Evolutionary conservation across 2,113 vertebrate species (phyloP), one percentile per base, ranked within the genome.

Genomic region (Coracopsis vasa): DNA sequence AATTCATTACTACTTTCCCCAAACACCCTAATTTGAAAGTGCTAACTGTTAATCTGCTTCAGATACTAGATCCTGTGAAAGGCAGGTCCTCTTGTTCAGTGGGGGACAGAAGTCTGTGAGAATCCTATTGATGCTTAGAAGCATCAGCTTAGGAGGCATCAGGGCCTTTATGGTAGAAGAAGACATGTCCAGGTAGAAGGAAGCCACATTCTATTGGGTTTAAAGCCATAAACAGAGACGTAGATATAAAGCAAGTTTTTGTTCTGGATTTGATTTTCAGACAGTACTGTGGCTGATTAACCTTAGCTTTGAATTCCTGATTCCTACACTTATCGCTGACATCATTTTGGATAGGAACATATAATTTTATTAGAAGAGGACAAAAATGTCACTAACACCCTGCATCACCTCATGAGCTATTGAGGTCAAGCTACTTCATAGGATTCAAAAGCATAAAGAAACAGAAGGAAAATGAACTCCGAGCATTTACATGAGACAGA

Each of bases 311-410:
- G 47, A 67, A 51, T 80, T 93, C 19, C 24, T 80, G 13, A 47
- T 90, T 83, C 71, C 29, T 78, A 21, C 9, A 19, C 12, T 65
- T 73, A 42, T 24, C 17, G 33, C 10, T 41, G 79, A 23, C 11
- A 51, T 58, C 0, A n/a, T 61, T 96, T 83, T 78, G 27, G 23
- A 23, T 14, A 62, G 6, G 8, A 47, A 70, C 7, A 39, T 23
- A 29, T 17, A 25, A 65, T 80, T 86, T 80, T 73, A 42, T 51
- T 66, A 41, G 88, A 80, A 92, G 17, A 78, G 10, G 94, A 80
- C 7, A 71, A 86, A 84, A 86, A 54, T 23, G 2, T 48, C 50
- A 53, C 71, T 51, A 45, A 15, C 18, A 84, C 7, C 11, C 41
- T 33, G 14, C 41, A 23, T 50, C 41, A 80, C 19, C 27, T 41